Percentiles rank a stretch among this genome's conserved stretches.
Conservation (phyloP, 2,797 vertebrate genomes). For the Adelosebastes latens region DNA sequence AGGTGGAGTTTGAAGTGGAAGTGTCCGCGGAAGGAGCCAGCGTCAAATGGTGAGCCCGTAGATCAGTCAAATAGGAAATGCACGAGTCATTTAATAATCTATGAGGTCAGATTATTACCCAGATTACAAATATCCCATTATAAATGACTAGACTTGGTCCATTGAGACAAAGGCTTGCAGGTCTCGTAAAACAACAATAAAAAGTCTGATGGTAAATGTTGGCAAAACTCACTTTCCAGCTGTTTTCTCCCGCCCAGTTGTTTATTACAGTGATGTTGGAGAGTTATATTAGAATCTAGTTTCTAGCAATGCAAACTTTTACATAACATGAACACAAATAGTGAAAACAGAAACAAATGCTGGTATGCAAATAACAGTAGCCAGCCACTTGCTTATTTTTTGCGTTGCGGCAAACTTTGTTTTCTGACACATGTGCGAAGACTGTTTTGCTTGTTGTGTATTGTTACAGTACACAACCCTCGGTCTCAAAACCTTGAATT, state of each 20-base stretch:
- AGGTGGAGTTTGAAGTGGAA: slow-evolving; percentile 90
- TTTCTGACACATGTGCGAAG: background rate
- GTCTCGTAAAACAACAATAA: background rate
- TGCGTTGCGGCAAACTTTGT: background rate
- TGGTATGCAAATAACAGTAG: background rate
- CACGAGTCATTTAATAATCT: background rate
- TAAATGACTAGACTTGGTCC: background rate
- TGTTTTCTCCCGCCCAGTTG: background rate
- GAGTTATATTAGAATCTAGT: background rate
- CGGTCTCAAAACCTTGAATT: background rate
- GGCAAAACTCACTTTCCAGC: background rate
- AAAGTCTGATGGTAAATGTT: background rate
- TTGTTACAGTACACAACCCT: background rate
- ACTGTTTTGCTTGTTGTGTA: background rate
- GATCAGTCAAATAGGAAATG: background rate
- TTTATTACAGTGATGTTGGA: background rate
- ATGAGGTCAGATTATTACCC: background rate
- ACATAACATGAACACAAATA: background rate
- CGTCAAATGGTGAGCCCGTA: slow-evolving; percentile 86
- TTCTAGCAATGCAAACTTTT: background rate
- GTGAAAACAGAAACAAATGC: background rate
- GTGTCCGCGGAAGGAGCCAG: slow-evolving; percentile 92
- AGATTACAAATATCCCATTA: background rate
- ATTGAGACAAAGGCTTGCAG: background rate
- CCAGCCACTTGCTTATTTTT: background rate